phyloP scores from a whole-genome alignment of 2,888 invertebrate species.

The Pycnomerus fuliginosus region DNA sequence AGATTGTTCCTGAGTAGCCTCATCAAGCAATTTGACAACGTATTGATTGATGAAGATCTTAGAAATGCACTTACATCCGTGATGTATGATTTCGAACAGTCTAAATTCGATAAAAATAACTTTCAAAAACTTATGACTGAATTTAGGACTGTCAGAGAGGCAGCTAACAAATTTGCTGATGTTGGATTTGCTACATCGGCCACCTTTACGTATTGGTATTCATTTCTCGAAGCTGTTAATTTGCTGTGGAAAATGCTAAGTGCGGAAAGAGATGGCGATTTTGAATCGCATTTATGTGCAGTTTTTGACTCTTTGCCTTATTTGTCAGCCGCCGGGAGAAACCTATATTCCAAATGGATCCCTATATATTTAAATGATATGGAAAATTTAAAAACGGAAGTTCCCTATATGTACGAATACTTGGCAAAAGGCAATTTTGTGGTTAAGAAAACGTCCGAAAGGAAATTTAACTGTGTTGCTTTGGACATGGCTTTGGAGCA shows the following conservation, averaged over 20 bases:
- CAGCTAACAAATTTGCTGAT: not conserved
- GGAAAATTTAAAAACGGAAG: conserved; percentile 10
- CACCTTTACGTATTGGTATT: conserved; percentile 13
- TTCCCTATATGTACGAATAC: conserved; percentile 20
- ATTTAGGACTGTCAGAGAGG: too few species aligned
- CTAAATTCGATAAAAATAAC: not conserved
- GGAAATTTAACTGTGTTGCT: conserved; percentile 28
- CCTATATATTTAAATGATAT: conserved; percentile 22
- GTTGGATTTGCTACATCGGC: not conserved
- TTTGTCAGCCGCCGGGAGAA: conserved; percentile 22
- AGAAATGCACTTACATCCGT: not conserved
- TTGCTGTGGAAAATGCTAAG: conserved; percentile 16
- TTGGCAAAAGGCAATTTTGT: conserved; percentile 25
- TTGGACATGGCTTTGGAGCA: conserved; percentile 30
- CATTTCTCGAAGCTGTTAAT: conserved; percentile 16
- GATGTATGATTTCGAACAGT: not conserved
- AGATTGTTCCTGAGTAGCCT: conserved; percentile 7
- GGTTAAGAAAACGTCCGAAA: conserved; percentile 22
- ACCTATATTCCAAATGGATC: conserved; percentile 23
- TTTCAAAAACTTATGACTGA: not conserved
- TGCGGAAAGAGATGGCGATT: conserved; percentile 21
- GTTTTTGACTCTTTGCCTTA: conserved; percentile 20
- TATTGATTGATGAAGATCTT: too few species aligned
- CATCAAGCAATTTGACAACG: too few species aligned
- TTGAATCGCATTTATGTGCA: conserved; percentile 16